Evolutionary conservation across 2,797 vertebrate genomes (phyloP), one percentile per base, ranked within the genome.

Genomic region (Amniataba percoides): DNA sequence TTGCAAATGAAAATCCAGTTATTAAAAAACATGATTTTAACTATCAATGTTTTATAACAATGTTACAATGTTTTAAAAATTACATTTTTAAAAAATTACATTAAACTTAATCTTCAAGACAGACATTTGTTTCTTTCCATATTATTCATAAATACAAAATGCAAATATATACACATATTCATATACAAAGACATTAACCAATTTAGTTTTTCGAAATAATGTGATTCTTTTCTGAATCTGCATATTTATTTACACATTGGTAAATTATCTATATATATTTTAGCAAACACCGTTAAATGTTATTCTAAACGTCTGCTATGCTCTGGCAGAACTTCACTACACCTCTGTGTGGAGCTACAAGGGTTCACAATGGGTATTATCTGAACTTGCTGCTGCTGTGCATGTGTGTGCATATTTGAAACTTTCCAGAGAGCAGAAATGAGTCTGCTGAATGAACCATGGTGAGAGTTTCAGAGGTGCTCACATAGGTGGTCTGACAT

Each of bases 341-440:
- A 77, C 11, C 12, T 31, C 15, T 42, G 8, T 5, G 3, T 23
- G 15, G 58, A 45, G 14, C 13, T 52, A 71, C 11, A 13, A 43
- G 2, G 19, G 19, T 53, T 75, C 13, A 70, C n/a, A 12, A 27
- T 9, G 31, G 3, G 4, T 31, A 56, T 34, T 40, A 34, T 36
- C 48, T 48, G 25, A 39, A 46, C 55, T 23, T 55, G 48, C 21
- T 46, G 48, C 40, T 48, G 49, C 23, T 23, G 18, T 64, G 66
- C 79, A 80, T n/a, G 9, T 49, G 56, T n/a, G 23, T 64, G 81
- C 74, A 69, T 31, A 6, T 23, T 40, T 64, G 71, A 85, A 82
- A 81, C 76, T 81, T 77, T 82, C 51, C 69, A 70, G 39, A 67
- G 39, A 80, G 63, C 70, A 75, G 16, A 83, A 65, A 71, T 68